phyloP scores from a whole-genome alignment of 2,113 vertebrate genomes.

The Tachuris rubrigastra region DNA sequence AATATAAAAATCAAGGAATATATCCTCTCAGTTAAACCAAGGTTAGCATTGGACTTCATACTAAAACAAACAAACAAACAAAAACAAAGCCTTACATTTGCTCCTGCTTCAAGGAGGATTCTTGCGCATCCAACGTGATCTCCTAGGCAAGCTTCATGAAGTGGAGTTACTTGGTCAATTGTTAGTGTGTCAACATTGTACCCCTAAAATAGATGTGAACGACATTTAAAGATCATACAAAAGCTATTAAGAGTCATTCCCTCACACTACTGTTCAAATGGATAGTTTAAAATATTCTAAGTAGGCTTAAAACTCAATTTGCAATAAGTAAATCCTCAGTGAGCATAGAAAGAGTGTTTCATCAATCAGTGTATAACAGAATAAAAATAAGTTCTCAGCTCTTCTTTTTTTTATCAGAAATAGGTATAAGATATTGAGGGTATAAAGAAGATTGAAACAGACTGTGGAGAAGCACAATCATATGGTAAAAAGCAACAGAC shows the following conservation, averaged over 20 bases:
- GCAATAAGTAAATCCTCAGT: not conserved
- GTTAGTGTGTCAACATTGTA: conserved; percentile 92
- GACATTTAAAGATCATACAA: not conserved
- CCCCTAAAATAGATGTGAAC: conserved; percentile 76
- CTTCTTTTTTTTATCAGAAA: not conserved
- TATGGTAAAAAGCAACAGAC: not conserved
- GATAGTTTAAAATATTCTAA: not conserved
- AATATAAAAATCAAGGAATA: not conserved
- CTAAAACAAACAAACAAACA: not conserved
- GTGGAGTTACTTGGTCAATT: conserved; percentile 91
- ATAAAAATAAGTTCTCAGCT: not conserved
- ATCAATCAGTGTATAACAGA: not conserved
- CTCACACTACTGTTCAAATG: not conserved
- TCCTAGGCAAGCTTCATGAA: conserved; percentile 93
- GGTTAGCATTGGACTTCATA: not conserved
- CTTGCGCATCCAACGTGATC: conserved; percentile 88
- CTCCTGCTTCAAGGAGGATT: conserved; percentile 91
- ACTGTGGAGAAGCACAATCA: not conserved
- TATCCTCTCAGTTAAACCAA: not conserved
- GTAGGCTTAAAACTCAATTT: not conserved
- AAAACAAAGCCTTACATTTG: conserved; percentile 81
- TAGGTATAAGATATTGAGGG: not conserved
- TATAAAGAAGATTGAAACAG: not conserved
- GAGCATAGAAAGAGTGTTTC: not conserved
- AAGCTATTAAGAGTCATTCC: accelerated